phyloP scores from a whole-genome alignment of 2,113 vertebrate genomes.

The Neomonachus schauinslandi region DNA sequence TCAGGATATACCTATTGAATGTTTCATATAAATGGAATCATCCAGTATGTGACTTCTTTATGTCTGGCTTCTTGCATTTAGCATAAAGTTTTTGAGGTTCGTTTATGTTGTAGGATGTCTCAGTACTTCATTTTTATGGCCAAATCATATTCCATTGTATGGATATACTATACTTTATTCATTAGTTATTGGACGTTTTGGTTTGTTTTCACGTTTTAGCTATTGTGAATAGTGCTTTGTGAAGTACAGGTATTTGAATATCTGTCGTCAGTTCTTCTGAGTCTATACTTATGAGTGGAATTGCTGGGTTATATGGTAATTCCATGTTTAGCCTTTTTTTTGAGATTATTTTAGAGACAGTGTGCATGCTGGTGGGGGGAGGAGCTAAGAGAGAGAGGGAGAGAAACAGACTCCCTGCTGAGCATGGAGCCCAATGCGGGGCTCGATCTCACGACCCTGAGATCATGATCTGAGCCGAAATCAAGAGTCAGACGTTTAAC shows the following conservation, averaged over 20 bases:
- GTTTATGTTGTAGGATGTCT: not conserved
- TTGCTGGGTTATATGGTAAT: not conserved
- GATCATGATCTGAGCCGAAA: not conserved
- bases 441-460: not conserved
- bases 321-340: not conserved
- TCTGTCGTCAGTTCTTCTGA: not conserved
- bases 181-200: not conserved
- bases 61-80: not conserved
- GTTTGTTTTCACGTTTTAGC: not conserved
- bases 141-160: not conserved
- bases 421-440: not conserved
- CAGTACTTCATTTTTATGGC: not conserved
- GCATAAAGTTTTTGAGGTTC: not conserved
- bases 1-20: not conserved
- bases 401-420: not conserved
- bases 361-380: not conserved
- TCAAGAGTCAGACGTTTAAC: not conserved
- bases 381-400: not conserved
- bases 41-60: not conserved
- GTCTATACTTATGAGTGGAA: not conserved
- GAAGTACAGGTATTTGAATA: not conserved
- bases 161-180: not conserved
- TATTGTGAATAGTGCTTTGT: not conserved
- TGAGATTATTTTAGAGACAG: not conserved
- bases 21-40: conserved; percentile 10